These are phyloP conservation scores for Zygogramma bicolorata DNA, from an alignment of 2,888 invertebrate species.

Conservation along the genomic window DNA sequence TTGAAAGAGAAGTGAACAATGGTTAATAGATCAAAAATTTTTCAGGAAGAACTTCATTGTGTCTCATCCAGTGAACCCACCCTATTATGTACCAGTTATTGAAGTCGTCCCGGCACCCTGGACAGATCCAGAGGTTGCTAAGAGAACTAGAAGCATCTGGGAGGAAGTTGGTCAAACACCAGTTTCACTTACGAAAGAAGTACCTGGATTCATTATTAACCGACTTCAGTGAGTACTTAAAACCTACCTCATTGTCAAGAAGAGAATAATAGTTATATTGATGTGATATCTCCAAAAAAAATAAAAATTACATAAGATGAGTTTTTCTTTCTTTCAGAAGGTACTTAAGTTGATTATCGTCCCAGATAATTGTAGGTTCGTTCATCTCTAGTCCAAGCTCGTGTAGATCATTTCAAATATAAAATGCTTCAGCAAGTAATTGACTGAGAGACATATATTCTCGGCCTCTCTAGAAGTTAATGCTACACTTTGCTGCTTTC, in stretches of 20 bases:
- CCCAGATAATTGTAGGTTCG: too few species aligned
- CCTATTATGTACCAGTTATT: conserved; percentile 94
- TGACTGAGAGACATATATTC: too few species aligned
- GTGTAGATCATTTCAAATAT: too few species aligned
- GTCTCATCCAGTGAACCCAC: conserved; percentile 96
- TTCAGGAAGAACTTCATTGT: conserved; percentile 76
- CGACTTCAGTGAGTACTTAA: conserved; percentile 87
- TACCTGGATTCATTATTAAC: conserved; percentile 93
- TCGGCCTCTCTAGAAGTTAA: too few species aligned
- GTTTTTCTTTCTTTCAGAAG: too few species aligned
- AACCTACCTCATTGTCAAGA: too few species aligned
- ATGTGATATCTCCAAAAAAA: not conserved
- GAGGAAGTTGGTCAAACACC: conserved; percentile 92
- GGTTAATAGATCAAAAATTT: not conserved
- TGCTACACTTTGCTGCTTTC: too few species aligned
- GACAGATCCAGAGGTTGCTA: conserved; percentile 84
- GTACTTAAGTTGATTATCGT: too few species aligned
- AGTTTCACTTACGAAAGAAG: conserved; percentile 86
- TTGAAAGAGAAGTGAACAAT: not conserved
- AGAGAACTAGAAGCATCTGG: conserved; percentile 83
- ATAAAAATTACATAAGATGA: too few species aligned
- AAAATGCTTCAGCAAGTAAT: too few species aligned
- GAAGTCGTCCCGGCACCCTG: conserved; percentile 96
- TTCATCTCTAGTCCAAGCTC: too few species aligned
- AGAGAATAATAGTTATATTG: too few species aligned